Base-by-base conservation (phyloP, 1,140 invertebrate genomes). In the Cherax destructor region DNA sequence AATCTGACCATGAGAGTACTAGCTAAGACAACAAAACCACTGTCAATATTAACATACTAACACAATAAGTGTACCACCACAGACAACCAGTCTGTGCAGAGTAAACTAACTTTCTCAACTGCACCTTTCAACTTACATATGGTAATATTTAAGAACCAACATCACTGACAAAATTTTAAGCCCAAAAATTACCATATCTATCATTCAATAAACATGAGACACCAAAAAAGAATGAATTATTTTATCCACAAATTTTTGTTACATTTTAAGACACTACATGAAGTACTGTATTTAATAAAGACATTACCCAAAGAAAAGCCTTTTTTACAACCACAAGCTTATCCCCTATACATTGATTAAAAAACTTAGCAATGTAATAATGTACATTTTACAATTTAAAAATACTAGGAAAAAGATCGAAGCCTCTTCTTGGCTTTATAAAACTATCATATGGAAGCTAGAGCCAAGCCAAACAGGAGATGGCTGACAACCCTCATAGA, bases 351-450 rank as follows among this genome's bases (percentile, higher is more conserved):
- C 56, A 81, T 81, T 24, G 24, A 56, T 16, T 56, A 81, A 81
- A 30, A 24, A 81, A 56, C 49, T 56, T 52, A 81, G 56, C 41
- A 56, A 59, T 81, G 56, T 56, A 81, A 81, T 59, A 81, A 81
- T 81, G 79, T 59, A 81, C 56, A 81, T 81, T 81, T 81, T 21
- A 81, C 79, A 52, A 81, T 81, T 81, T 13, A 59, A 52, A 59
- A 81, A 81, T 81, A 81, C 56, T 81, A 80, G 56, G 56, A 56
- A 81, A 81, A 81, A 81, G n/a, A 30, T 30, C 24, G n/a, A 81
- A 81, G 79, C 79, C 79, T 81, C 79, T 81, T 56, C n/a, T 24
- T 81, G 79, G 56, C 79, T 81, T 59, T 24, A 81, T 81, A 81
- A 81, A 81, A 81, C 30, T 59, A 81, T 56, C 30, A n/a, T 52